Base-by-base conservation (phyloP, 2,797 vertebrate species). In the Lophius americanus region DNA sequence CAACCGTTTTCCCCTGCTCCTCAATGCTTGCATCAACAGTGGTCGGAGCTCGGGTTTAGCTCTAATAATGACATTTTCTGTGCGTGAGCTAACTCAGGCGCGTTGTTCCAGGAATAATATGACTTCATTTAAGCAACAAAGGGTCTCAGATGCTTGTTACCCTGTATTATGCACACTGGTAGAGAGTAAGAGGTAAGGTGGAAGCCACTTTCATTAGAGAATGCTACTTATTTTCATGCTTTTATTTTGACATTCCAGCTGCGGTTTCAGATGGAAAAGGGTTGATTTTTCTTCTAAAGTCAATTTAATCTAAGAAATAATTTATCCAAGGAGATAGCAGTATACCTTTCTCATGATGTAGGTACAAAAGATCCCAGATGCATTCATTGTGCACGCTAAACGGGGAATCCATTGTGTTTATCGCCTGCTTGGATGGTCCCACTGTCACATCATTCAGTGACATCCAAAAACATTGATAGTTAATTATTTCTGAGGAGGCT, bases 401-500 rank as follows among this genome's bases (percentile, higher is more conserved):
- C 57, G 33, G 59, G 59, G 70, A 64, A 64, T 58, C 64, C 57
- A 12, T 70, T 85, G 65, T 81, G 67, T 83, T 77, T 78, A 68
- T 52, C 54, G 54, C 44, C 59, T 60, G 58, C 43, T 46, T 48
- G 23, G 23, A 23, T 23, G 23, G 23, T 23, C 23, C 23, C 23
- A 23, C 64, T 68, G 47, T 58, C 58, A 69, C 62, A 80, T 91
- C 84, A 90, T 83, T 86, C 54, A 57, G 47, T 92, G 91, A 91
- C 87, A 84, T 86, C 77, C 68, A 75, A 88, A 83, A 89, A 86
- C 84, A 89, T 85, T 92, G 89, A 93, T 91, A 85, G 85, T 91
- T 94, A 92, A 94, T 94, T 94, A 93, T 91, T 88, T 92, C 86
- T 86, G 81, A 89, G 79, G 82, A 86, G 85, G 67, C 75, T 78